These are phyloP conservation scores for Trogon surrucura DNA, from an alignment of 2,113 vertebrate species.

Conservation along the genomic window DNA sequence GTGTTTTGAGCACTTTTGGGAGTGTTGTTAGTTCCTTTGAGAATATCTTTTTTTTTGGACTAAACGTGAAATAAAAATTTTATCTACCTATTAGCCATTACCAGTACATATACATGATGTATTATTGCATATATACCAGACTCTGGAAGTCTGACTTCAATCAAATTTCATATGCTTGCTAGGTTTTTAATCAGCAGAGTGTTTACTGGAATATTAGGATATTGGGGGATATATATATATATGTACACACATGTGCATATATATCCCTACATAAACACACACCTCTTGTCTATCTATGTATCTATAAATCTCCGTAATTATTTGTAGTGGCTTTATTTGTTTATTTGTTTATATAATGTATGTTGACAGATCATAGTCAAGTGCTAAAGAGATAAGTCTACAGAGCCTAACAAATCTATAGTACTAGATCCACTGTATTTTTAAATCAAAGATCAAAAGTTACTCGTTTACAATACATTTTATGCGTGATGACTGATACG, in stretches of 20 bases:
- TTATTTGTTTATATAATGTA: not conserved
- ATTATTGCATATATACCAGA: not conserved
- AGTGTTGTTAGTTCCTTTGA: not conserved
- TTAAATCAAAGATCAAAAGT: not conserved
- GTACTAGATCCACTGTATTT: not conserved
- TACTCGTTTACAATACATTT: not conserved
- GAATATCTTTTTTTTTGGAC: not conserved
- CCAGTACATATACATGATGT: not conserved
- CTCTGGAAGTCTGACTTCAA: not conserved
- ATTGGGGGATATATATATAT: not conserved
- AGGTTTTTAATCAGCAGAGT: not conserved
- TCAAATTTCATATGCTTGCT: not conserved
- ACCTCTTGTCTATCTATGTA: too few relatives aligned
- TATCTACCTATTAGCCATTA: not conserved
- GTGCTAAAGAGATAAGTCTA: not conserved
- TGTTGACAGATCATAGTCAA: not conserved
- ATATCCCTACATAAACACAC: too few relatives aligned
- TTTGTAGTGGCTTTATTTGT: not conserved
- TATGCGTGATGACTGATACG: not conserved
- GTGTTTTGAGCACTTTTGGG: not conserved
- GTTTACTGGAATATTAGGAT: not conserved
- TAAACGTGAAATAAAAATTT: not conserved
- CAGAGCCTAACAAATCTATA: not conserved
- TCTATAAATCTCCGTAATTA: not conserved
- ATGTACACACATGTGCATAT: fast-evolving